Conservation (phyloP, 2,113 vertebrate species). For the Empidonax traillii region DNA sequence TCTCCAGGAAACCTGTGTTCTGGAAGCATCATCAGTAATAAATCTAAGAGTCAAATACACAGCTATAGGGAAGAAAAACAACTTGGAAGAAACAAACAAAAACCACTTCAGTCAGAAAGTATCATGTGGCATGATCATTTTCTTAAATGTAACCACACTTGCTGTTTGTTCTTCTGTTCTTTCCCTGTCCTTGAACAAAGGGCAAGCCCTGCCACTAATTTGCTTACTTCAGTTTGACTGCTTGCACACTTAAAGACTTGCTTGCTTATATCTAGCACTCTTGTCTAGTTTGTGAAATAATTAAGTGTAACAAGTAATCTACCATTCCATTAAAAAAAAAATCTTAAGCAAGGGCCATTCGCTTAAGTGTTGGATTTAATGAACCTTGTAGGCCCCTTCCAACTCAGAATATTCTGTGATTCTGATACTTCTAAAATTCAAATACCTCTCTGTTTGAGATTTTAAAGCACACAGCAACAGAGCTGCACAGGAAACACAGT, state of each 20-base stretch:
- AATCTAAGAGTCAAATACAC: background rate
- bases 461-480: background rate
- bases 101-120: background rate
- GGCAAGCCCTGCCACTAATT: background rate
- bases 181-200: background rate
- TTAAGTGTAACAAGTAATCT: background rate
- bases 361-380: background rate
- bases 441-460: background rate
- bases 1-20: background rate
- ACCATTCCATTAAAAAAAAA: background rate
- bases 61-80: background rate
- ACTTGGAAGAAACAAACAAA: background rate
- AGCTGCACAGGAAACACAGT: background rate
- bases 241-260: background rate
- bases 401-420: background rate
- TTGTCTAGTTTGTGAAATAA: background rate
- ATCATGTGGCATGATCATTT: background rate
- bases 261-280: background rate
- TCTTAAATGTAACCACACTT: background rate
- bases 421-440: background rate
- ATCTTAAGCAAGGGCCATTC: too few species aligned
- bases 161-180: background rate
- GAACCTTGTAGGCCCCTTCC: background rate
- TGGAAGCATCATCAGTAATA: background rate
- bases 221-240: background rate